Conservation (phyloP, 2,888 invertebrate species). For the Tachina fera region DNA sequence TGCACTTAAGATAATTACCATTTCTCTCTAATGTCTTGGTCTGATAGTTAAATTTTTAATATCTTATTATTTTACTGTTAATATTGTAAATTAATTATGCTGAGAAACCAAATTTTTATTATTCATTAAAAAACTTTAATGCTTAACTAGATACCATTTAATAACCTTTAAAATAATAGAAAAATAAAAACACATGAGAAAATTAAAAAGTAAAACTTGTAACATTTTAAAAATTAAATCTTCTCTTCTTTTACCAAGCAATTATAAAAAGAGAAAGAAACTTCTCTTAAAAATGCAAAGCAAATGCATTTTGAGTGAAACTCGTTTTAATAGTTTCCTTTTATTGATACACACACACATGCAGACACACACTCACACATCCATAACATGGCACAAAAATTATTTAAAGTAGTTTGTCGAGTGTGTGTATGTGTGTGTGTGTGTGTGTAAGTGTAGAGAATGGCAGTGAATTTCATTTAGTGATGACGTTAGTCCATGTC, state of each 20-base stretch:
- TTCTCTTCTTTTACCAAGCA: neutral
- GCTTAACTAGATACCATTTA: no score
- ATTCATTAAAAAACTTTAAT: no score
- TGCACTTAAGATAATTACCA: no score
- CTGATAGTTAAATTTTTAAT: no score
- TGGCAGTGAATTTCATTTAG: conserved; percentile 65
- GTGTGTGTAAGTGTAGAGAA: neutral
- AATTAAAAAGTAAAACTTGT: conserved; percentile 18
- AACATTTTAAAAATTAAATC: neutral
- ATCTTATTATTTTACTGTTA: no score
- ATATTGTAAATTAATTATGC: no score
- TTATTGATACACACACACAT: neutral
- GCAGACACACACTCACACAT: neutral
- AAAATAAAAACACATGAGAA: neutral
- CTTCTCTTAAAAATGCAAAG: conserved; percentile 35
- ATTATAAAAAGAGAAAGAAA: conserved; percentile 1
- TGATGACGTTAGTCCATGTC: conserved; percentile 68
- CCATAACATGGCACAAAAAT: neutral
- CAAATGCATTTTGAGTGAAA: conserved; percentile 64
- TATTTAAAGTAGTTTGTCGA: neutral
- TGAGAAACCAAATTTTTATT: no score
- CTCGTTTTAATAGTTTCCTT: conserved; percentile 54
- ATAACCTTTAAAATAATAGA: no score
- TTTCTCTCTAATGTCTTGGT: no score
- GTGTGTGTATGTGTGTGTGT: neutral